Evolutionary conservation across 2,797 vertebrate species (phyloP).

Genomic region (Macrochelys suwanniensis): DNA sequence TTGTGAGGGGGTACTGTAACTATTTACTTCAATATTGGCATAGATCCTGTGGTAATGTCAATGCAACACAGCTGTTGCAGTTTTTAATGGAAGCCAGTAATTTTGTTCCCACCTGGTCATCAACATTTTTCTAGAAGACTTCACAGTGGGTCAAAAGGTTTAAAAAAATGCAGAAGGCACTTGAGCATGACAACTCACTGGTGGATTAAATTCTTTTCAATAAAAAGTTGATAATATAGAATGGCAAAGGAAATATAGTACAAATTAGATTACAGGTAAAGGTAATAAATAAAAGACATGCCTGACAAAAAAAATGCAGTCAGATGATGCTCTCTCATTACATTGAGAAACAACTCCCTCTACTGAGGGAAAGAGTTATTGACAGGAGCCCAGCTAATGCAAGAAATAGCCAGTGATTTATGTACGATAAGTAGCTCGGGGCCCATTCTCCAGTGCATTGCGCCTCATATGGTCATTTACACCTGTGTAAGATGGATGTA

Average conservation of each 20-base stretch:
- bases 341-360: constrained; percentile 80
- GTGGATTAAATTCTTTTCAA: constrained; percentile 47
- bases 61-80: accelerated
- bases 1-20: too few species aligned
- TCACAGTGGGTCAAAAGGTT: background rate
- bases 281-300: constrained; percentile 67
- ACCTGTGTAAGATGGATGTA: background rate
- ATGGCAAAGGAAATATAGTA: constrained; percentile 53
- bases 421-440: accelerated
- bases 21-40: background rate
- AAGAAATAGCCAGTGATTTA: constrained; percentile 22
- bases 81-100: background rate
- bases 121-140: background rate
- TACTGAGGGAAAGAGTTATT: constrained; percentile 73
- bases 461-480: background rate
- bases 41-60: background rate
- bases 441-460: background rate
- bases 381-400: background rate
- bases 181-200: constrained; percentile 27
- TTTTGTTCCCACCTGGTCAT: background rate
- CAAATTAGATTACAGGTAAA: constrained; percentile 71
- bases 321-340: constrained; percentile 69
- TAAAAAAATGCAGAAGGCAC: background rate
- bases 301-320: constrained; percentile 70
- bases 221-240: constrained; percentile 33